Evolutionary conservation across 2,797 vertebrate genomes (phyloP).

Genomic region (Botia kubotai): DNA sequence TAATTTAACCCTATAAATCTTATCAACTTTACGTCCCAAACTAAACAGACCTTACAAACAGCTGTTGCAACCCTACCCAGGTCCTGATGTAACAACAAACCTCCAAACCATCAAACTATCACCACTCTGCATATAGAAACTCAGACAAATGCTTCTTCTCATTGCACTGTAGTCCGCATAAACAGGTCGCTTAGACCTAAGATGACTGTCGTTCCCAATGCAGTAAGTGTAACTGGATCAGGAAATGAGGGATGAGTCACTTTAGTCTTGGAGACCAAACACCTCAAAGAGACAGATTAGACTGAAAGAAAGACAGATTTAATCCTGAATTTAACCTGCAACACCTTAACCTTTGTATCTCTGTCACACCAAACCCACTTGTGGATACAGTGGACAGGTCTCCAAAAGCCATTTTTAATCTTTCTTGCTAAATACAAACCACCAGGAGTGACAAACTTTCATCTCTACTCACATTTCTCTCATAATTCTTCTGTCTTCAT

Average conservation of each 20-base stretch:
- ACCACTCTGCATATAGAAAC: not conserved
- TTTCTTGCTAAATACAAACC: too few species aligned
- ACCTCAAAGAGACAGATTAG: slow-evolving; percentile 31
- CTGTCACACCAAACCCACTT: not conserved
- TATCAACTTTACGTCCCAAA: too few species aligned
- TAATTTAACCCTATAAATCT: too few species aligned
- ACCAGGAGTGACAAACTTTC: too few species aligned
- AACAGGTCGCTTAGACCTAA: not conserved
- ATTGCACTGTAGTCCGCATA: not conserved
- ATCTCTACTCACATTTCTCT: too few species aligned
- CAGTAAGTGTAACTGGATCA: slow-evolving; percentile 26
- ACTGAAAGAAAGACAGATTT: not conserved
- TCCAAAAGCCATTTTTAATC: too few species aligned
- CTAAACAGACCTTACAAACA: too few species aligned
- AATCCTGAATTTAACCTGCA: not conserved
- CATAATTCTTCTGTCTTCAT: too few species aligned
- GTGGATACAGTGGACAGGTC: too few species aligned
- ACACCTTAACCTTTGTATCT: not conserved
- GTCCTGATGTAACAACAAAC: not conserved
- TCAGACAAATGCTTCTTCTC: not conserved
- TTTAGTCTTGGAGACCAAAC: slow-evolving; percentile 41
- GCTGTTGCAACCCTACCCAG: not conserved
- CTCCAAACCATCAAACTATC: not conserved
- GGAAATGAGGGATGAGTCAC: slow-evolving; percentile 20
- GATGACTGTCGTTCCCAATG: not conserved